These are phyloP conservation scores for Bradypus variegatus DNA, from an alignment of 2,797 vertebrate species.

Conservation along the genomic window DNA sequence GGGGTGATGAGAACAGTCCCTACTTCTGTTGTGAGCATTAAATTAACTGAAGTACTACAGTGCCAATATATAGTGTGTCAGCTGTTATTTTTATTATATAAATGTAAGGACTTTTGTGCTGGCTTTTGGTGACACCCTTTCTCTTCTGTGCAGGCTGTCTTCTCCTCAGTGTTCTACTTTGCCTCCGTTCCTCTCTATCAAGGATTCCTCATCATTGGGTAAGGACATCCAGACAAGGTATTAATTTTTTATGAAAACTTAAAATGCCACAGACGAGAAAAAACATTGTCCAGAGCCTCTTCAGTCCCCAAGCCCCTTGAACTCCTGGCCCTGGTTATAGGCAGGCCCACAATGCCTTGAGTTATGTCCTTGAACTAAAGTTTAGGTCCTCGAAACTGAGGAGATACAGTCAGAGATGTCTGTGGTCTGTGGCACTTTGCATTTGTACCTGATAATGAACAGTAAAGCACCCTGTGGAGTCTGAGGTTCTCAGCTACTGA, in stretches of 20 bases:
- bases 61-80: accelerated
- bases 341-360: background rate
- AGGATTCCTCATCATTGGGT: slow-evolving; percentile 98
- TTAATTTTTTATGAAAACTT: background rate
- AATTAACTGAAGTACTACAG: accelerated
- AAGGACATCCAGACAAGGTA: slow-evolving; percentile 57
- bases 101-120: background rate
- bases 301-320: accelerated
- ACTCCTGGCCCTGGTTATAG: background rate
- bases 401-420: accelerated
- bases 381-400: accelerated
- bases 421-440: accelerated
- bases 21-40: background rate
- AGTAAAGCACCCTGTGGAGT: accelerated
- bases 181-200: slow-evolving; percentile 97
- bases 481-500: background rate
- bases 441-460: accelerated
- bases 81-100: accelerated
- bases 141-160: slow-evolving; percentile 82
- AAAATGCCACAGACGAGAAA: background rate
- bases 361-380: background rate
- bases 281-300: accelerated
- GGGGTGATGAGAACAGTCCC: accelerated
- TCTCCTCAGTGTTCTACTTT: slow-evolving; percentile 98
- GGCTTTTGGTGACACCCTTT: background rate